These are phyloP conservation scores for Anarsia innoxiella DNA, from an alignment of 2,888 invertebrate species.

Conservation along the genomic window DNA sequence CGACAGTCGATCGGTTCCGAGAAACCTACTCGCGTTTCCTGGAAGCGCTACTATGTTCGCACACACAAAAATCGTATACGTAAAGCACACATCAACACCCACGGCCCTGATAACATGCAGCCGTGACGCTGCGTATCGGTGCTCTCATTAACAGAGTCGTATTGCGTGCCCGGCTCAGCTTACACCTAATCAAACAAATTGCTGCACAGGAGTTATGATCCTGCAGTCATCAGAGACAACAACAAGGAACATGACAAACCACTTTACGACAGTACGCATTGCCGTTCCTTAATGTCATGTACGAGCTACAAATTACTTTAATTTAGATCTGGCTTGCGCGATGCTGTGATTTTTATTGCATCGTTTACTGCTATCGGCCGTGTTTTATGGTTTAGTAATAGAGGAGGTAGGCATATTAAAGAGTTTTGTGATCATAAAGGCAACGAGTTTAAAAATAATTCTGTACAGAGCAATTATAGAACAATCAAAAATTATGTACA, in stretches of 20 bases:
- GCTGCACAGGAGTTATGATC: constrained; percentile 37
- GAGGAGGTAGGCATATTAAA: not conserved
- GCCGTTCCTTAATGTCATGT: constrained; percentile 1
- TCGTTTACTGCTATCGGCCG: not conserved
- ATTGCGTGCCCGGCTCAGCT: constrained; percentile 60
- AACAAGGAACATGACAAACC: constrained; percentile 12
- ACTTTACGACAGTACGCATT: constrained; percentile 5
- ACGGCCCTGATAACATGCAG: constrained; percentile 64
- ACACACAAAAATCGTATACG: constrained; percentile 42
- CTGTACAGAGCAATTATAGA: not conserved
- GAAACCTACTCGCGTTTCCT: constrained; percentile 70
- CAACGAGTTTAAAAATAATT: not conserved
- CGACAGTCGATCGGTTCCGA: constrained; percentile 63
- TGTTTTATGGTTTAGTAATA: too few species aligned
- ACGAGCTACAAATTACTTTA: constrained; percentile 3
- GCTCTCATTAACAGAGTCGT: constrained; percentile 58
- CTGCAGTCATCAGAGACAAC: constrained; percentile 25
- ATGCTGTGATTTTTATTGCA: constrained; percentile 10
- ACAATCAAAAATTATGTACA: not conserved
- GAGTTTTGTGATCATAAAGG: not conserved
- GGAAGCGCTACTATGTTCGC: constrained; percentile 67
- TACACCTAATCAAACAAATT: constrained; percentile 63
- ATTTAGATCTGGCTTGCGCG: constrained; percentile 1
- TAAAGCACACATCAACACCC: constrained; percentile 48
- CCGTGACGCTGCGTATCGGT: constrained; percentile 64